A percentile compares a stretch with the other conserved stretches of the same genome.
Conservation (phyloP, 2,888 invertebrate genomes). For the Seira ritae region DNA sequence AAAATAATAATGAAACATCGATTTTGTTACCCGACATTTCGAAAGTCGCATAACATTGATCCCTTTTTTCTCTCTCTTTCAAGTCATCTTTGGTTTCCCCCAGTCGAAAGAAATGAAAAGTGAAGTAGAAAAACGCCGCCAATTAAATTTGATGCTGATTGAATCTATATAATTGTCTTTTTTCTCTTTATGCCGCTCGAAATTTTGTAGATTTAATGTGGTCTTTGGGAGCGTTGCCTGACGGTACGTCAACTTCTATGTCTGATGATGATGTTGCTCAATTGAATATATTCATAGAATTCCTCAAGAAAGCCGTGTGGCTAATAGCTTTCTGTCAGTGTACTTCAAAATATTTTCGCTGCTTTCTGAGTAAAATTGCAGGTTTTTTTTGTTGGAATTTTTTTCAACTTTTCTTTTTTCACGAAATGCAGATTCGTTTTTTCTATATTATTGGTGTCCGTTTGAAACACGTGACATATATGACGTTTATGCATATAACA, state of each 20-base stretch:
- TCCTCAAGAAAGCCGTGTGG: slow-evolving; percentile 69
- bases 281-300: slow-evolving; percentile 24
- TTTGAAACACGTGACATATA: too few species aligned
- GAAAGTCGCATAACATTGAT: too few species aligned
- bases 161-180: slow-evolving; percentile 73
- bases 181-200: slow-evolving; percentile 74
- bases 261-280: slow-evolving; percentile 67
- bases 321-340: slow-evolving; percentile 71
- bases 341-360: slow-evolving; percentile 35
- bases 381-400: too few species aligned
- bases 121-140: slow-evolving; percentile 37
- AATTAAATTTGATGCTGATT: slow-evolving; percentile 64
- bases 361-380: too few species aligned
- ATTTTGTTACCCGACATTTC: too few species aligned
- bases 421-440: too few species aligned
- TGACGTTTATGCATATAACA: too few species aligned
- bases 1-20: too few species aligned
- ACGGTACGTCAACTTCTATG: slow-evolving; percentile 84
- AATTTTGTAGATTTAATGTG: slow-evolving; percentile 96
- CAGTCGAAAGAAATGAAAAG: slow-evolving; percentile 7
- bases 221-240: slow-evolving; percentile 98
- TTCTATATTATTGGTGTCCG: too few species aligned
- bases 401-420: too few species aligned
- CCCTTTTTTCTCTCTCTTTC: slow-evolving; percentile 4
- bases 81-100: neutral